phyloP scores from a whole-genome alignment of 2,113 vertebrate species.

The Nipponia nippon region DNA sequence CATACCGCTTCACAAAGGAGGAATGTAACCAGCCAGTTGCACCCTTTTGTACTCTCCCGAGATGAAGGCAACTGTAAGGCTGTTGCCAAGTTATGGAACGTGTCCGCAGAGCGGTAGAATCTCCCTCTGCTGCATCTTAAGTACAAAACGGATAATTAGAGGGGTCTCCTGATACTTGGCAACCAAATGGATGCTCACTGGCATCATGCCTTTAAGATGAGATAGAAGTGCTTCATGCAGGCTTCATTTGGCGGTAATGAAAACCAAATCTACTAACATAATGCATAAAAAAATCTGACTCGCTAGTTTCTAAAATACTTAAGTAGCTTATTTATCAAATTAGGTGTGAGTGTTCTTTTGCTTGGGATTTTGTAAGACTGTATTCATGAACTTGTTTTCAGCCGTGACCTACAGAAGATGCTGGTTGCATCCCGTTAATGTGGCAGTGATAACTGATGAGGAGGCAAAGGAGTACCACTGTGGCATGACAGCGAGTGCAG shows the following conservation, averaged over 20 bases:
- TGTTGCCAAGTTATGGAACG: slow-evolving; percentile 62
- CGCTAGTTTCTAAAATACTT: slow-evolving; percentile 45
- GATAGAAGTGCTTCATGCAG: slow-evolving; percentile 45
- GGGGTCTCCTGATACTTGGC: slow-evolving; percentile 56
- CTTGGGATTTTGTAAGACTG: slow-evolving; percentile 22
- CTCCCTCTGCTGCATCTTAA: slow-evolving; percentile 47
- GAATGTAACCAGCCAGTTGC: not conserved
- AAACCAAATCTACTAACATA: slow-evolving; percentile 57
- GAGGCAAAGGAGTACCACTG: not conserved
- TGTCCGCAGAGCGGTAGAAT: slow-evolving; percentile 31
- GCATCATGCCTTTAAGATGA: slow-evolving; percentile 61
- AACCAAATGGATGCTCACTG: slow-evolving; percentile 60
- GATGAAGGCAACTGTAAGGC: not conserved
- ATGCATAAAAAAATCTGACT: slow-evolving; percentile 57
- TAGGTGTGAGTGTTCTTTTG: slow-evolving; percentile 48
- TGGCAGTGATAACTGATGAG: not conserved
- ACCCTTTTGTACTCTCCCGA: not conserved
- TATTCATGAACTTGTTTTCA: slow-evolving; percentile 31
- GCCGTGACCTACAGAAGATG: not conserved
- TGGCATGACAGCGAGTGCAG: not conserved
- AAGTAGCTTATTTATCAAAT: slow-evolving; percentile 62
- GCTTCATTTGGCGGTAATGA: slow-evolving; percentile 63
- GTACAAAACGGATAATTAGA: slow-evolving; percentile 65
- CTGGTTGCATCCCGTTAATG: not conserved
- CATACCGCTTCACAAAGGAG: not conserved